Evolutionary conservation across 1,140 invertebrate genomes (phyloP).

Genomic region (Dinothrombium tinctorium): DNA sequence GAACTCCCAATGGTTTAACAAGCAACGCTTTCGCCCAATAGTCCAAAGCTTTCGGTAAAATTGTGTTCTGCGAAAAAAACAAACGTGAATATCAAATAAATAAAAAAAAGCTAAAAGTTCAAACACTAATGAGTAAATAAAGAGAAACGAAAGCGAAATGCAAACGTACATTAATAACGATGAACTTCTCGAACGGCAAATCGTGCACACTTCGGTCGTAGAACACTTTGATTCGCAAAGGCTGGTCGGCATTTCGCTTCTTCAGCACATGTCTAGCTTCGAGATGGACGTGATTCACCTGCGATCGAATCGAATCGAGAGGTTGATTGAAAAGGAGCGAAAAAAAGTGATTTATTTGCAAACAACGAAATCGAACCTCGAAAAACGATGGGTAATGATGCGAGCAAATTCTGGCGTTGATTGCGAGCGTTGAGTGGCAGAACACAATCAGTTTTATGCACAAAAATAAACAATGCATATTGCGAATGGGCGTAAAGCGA

Average conservation of each 20-base stretch:
- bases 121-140: neutral
- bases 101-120: neutral
- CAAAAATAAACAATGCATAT: too few species aligned
- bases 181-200: slow-evolving; percentile 56
- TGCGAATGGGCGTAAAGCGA: too few species aligned
- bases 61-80: slow-evolving; percentile 45
- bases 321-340: too few species aligned
- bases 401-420: too few species aligned
- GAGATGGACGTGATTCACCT: neutral
- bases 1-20: slow-evolving; percentile 54
- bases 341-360: too few species aligned
- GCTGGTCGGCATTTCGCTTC: slow-evolving; percentile 59
- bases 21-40: slow-evolving; percentile 78
- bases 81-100: slow-evolving; percentile 3
- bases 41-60: slow-evolving; percentile 63
- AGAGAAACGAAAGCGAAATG: neutral
- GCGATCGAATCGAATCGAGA: too few species aligned
- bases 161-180: slow-evolving; percentile 54
- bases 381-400: too few species aligned
- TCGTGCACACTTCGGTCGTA: slow-evolving; percentile 72
- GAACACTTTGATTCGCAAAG: slow-evolving; percentile 57
- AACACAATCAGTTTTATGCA: too few species aligned
- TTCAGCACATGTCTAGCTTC: neutral
- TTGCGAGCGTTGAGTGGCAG: too few species aligned
- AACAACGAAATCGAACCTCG: too few species aligned